Percentiles rank a stretch among this genome's conserved stretches.
These are phyloP conservation scores for Callipepla squamata DNA, from an alignment of 2,113 vertebrate genomes.

Conservation along the genomic window DNA sequence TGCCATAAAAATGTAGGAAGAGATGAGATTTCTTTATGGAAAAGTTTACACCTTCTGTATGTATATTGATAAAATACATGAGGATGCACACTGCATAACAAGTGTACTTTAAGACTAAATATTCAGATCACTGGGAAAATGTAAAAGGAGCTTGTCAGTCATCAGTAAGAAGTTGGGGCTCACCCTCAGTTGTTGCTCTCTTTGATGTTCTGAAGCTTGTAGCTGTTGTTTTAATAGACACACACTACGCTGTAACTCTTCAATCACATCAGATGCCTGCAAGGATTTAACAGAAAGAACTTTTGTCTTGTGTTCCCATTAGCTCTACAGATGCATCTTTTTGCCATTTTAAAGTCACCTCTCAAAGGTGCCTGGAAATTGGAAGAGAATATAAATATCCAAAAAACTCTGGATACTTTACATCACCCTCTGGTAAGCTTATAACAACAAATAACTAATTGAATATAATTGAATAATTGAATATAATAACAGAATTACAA, in stretches of 20 bases:
- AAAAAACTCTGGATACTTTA: rapidly evolving
- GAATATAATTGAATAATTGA: too few species aligned
- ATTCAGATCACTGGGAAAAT: background rate
- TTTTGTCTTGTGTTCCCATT: background rate
- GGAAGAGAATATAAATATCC: background rate
- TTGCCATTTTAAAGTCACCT: background rate
- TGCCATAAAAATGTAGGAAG: background rate
- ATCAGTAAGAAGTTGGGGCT: conserved; percentile 12
- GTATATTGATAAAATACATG: background rate
- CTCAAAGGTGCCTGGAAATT: background rate
- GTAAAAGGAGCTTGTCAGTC: background rate
- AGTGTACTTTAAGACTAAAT: background rate
- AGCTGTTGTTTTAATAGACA: conserved; percentile 83
- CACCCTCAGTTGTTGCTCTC: conserved; percentile 84
- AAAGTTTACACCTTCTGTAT: background rate
- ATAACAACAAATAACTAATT: background rate
- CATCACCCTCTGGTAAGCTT: background rate
- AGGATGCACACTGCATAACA: rapidly evolving
- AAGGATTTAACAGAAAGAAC: conserved; percentile 19
- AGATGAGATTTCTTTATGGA: too few species aligned
- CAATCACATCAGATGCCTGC: conserved; percentile 84
- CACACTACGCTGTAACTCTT: conserved; percentile 80
- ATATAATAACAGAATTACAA: too few species aligned
- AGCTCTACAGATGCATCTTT: background rate
- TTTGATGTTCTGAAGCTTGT: conserved; percentile 81